Base-by-base conservation (phyloP, 2,113 vertebrate species). In the Onychostruthus taczanowskii region DNA sequence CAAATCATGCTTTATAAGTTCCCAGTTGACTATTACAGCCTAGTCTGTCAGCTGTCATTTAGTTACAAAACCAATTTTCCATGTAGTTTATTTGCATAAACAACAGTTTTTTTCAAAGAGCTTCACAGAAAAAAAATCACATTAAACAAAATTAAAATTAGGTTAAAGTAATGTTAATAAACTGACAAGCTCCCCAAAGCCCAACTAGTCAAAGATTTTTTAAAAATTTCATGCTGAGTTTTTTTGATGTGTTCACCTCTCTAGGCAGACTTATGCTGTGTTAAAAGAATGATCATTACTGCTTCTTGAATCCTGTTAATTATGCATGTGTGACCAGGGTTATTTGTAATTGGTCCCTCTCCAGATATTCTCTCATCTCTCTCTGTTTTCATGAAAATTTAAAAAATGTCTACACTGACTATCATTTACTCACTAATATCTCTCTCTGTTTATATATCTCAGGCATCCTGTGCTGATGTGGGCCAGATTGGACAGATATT, bases 1-100 rank as follows among this genome's bases (percentile, higher is more conserved):
- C 88, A 96, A 92, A 89, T 90, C 64, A 81, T 78, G 93, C 52
- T 87, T 94, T 78, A 87, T 85, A 95, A 93, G 79, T 78, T 96
- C 92, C 94, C 95, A 94, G 75, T 2, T 92, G 93, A 76, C 85
- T 94, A 94, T 84, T 95, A 94, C 84, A 85, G 63, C 43, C 87
- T 85, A 59, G 84, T 88, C 91, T 95, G 92, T 93, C 93, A 74
- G 69, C 90, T 92, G 92, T 93, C 92, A 96, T 96, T 90, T 95
- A 96, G 90, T 90, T 94, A 80, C 81, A 97, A 95, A 96, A 64
- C 82, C 88, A 93, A 95, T 96, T 96, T 94, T 95, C 93, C 90
- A 61, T 93, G 95, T 93, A 94, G 82, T 86, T 95, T 96, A 96
- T 97, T 95, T 96, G 93, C 94, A 95, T 93, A 94, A 96, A 94